These are phyloP conservation scores for Himalopsyche japonica DNA, from an alignment of 2,888 invertebrate species.

Conservation along the genomic window DNA sequence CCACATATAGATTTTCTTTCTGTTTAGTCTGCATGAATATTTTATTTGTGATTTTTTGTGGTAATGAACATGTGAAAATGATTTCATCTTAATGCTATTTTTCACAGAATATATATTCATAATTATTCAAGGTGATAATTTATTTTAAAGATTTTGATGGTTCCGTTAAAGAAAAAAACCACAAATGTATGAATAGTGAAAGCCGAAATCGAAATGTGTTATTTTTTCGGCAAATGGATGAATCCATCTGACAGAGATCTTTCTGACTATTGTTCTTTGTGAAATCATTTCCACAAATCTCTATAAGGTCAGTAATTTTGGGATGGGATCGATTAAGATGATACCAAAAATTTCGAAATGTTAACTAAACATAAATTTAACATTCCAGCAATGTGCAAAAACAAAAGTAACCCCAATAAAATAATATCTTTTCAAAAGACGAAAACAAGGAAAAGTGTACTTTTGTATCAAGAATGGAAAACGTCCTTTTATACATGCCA, in stretches of 20 bases:
- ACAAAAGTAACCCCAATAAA: slow-evolving; percentile 42
- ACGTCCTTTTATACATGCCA: slow-evolving; percentile 15
- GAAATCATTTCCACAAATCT: slow-evolving; percentile 48
- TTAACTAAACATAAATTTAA: slow-evolving; percentile 61
- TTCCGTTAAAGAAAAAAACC: neutral
- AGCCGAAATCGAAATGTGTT: neutral
- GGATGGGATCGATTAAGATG: slow-evolving; percentile 49
- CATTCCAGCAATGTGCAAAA: slow-evolving; percentile 60
- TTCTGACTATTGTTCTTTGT: neutral
- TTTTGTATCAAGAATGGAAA: neutral
- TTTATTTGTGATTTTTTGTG: slow-evolving; percentile 11
- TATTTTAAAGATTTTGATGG: neutral
- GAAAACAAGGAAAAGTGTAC: slow-evolving; percentile 17
- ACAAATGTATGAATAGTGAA: neutral
- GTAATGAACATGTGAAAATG: slow-evolving; percentile 24
- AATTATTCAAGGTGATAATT: neutral
- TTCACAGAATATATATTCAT: neutral
- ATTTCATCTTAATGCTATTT: slow-evolving; percentile 23
- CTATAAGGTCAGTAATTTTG: slow-evolving; percentile 57
- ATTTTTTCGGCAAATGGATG: neutral
- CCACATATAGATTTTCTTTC: neutral
- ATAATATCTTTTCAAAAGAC: slow-evolving; percentile 34
- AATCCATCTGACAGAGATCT: neutral
- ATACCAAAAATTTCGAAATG: slow-evolving; percentile 50
- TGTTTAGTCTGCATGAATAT: slow-evolving; percentile 16